Evolutionary conservation across 2,888 invertebrate genomes (phyloP).

Genomic region (Therioaphis trifolii): DNA sequence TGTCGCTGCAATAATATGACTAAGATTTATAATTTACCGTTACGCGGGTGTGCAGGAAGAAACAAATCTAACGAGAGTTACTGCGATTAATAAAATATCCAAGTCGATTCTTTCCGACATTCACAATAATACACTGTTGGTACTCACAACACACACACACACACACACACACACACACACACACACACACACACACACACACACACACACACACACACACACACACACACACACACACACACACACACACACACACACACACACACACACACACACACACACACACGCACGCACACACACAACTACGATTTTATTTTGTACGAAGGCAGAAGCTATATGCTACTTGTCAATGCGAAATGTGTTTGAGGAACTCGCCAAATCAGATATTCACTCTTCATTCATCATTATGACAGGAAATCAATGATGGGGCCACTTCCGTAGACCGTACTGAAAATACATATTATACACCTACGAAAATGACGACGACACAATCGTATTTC

Average conservation of each 20-base stretch:
- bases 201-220: too few species aligned
- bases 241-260: too few species aligned
- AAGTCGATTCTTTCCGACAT: too few species aligned
- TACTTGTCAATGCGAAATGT: conserved; percentile 50
- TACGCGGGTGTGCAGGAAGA: neutral
- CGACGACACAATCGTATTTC: conserved; percentile 34
- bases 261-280: too few species aligned
- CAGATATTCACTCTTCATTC: conserved; percentile 60
- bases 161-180: too few species aligned
- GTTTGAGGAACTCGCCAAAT: conserved; percentile 52
- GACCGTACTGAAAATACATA: conserved; percentile 30
- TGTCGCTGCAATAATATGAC: neutral
- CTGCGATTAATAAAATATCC: neutral
- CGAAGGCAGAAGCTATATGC: neutral
- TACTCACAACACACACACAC: too few species aligned
- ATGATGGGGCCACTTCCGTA: conserved; percentile 54
- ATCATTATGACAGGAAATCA: conserved; percentile 58
- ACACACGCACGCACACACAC: too few species aligned
- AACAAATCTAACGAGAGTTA: neutral
- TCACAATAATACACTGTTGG: too few species aligned
- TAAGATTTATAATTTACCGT: conserved; percentile 14
- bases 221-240: too few species aligned
- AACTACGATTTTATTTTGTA: neutral
- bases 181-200: too few species aligned
- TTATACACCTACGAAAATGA: conserved; percentile 1